Base-by-base conservation (phyloP, 2,113 vertebrate species). In the Uria lomvia region DNA sequence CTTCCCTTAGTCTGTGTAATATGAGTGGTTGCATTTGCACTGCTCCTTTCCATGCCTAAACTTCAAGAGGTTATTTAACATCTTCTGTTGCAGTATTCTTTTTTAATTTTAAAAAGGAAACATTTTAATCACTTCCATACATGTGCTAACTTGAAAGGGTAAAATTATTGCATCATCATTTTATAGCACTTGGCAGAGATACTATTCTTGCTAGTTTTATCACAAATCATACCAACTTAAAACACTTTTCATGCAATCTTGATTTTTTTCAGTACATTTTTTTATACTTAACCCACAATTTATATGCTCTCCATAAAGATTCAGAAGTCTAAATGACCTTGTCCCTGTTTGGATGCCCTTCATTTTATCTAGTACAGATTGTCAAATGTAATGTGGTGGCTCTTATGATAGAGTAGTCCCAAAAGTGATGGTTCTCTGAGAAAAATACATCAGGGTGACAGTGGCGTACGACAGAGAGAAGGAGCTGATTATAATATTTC, bases 121-220 rank as follows among this genome's bases (percentile, higher is more conserved):
- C 45, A 34, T 80, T 95, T 96, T 91, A 95, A 97, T 97, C 66
- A 19, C 45, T 96, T 96, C 92, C 93, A 95, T 94, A 76, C 91
- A 59, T 97, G 92, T 88, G 59, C 79, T 78, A 72, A 92, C 92
- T 97, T 97, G 94, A 96, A 96, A 96, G 93, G 92, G 72, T 96
- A 72, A 95, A 96, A 94, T 96, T 92, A 96, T 97, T 97, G 87
- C 95, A 95, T 97, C 95, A 96, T 90, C 92, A 29, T 86, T 97
- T 97, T 95, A 75, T 81, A 93, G 96, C 82, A 71, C 40, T 97
- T 97, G 96, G 94, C 91, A 96, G 95, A 91, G 88, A 93, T 76
- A 87, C 56, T 75, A 59, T 88, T 94, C 71, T 38, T 96, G 36
- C 92, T 97, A 95, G 93, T 96, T 96, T 96, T 96, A 88, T 93